These are phyloP conservation scores for Prenolepis imparis DNA, from an alignment of 2,888 invertebrate species.

Conservation along the genomic window DNA sequence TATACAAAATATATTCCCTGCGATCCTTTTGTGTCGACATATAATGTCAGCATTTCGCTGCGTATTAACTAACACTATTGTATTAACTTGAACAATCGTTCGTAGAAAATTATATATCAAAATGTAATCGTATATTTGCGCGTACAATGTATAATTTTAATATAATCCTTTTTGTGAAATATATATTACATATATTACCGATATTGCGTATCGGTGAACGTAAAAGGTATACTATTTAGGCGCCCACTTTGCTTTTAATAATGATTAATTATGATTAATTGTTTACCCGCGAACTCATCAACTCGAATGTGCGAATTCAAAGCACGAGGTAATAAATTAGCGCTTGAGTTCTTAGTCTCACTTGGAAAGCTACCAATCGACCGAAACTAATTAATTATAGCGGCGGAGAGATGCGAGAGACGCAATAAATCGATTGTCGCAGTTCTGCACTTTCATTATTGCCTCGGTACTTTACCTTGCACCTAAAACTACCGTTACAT, in stretches of 20 bases:
- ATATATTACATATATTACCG: no score
- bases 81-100: background rate
- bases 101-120: background rate
- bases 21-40: background rate
- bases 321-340: slow-evolving; percentile 44
- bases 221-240: background rate
- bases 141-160: background rate
- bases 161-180: background rate
- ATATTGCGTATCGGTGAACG: background rate
- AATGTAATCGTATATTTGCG: background rate
- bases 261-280: slow-evolving; percentile 47
- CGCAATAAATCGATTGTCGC: slow-evolving; percentile 58
- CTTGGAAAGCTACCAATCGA: slow-evolving; percentile 55
- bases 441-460: slow-evolving; percentile 59
- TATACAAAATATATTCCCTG: background rate
- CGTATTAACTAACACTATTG: background rate
- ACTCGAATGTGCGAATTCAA: slow-evolving; percentile 32
- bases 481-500: slow-evolving; percentile 38
- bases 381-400: slow-evolving; percentile 55
- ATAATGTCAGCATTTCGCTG: background rate
- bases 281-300: slow-evolving; percentile 23
- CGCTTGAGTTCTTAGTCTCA: slow-evolving; percentile 20
- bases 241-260: slow-evolving; percentile 10
- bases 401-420: slow-evolving; percentile 31
- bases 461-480: slow-evolving; percentile 43